Conservation (phyloP, 2,113 vertebrate genomes). For the Tautogolabrus adspersus region DNA sequence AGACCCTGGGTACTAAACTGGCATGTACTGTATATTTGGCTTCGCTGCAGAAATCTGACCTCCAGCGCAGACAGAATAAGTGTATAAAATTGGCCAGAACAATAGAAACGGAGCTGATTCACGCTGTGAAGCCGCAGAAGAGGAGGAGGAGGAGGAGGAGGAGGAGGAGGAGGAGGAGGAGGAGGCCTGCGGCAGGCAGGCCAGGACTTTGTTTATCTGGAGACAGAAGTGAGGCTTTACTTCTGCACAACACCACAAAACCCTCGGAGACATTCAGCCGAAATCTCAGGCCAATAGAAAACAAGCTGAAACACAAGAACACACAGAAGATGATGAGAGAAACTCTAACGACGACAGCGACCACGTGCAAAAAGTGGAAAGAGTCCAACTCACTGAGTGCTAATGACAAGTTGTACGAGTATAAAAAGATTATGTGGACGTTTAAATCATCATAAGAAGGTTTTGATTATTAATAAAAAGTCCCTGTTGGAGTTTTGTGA, state of each 20-base stretch:
- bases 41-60: conserved; percentile 54
- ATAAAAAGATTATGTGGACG: neutral
- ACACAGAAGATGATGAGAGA: neutral
- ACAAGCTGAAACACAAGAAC: neutral
- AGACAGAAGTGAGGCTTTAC: conserved; percentile 21
- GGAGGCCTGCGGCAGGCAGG: conserved; percentile 10
- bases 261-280: conserved; percentile 12
- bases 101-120: conserved; percentile 52
- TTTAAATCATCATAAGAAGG: neutral
- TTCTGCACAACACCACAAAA: conserved; percentile 47
- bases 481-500: neutral
- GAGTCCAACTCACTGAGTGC: too few relatives aligned
- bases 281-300: conserved; percentile 26
- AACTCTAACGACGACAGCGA: neutral
- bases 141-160: conserved; percentile 9
- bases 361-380: neutral
- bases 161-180: conserved; percentile 10
- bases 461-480: neutral
- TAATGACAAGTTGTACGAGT: neutral
- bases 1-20: conserved; percentile 13
- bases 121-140: conserved; percentile 37
- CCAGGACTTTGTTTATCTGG: conserved; percentile 51
- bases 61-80: conserved; percentile 32
- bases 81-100: conserved; percentile 38
- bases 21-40: conserved; percentile 33